Base-by-base conservation (phyloP, 2,888 invertebrate species). In the Zootermopsis nevadensis region DNA sequence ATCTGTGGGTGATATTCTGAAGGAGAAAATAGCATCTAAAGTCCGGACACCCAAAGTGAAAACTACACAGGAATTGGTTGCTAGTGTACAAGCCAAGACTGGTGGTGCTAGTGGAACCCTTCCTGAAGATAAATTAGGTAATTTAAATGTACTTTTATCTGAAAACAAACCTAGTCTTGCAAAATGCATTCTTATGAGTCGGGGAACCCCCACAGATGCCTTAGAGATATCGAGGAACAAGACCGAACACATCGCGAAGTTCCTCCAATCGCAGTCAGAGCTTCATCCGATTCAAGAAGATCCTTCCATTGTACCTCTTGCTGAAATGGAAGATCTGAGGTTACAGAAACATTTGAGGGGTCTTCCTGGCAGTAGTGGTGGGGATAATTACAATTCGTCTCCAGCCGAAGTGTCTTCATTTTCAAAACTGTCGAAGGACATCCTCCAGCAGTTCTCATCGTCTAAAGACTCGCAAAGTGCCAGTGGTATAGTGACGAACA, bases 1-100 rank as follows among this genome's bases (percentile, higher is more conserved):
- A 42, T 53, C 72, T 30, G 42, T 66, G 42, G 89, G 91, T 83
- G 91, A 92, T 86, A 90, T 90, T 30, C 90, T 92, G 85, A 90
- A 90, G 53, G 91, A 90, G 86, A 93, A 93, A 87, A 89, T 93
- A 87, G 92, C 93, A 69, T 92, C 92, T 86, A 91, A 92, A 85
- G 90, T 91, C 38, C 89, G 93, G 74, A 92, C 92, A 87, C 92
- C 93, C 31, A 93, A 93, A 87, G 91, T 95, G 77, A 94, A 94
- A 89, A 95, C 95, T 38, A 97, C 97, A 0, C 94, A 95, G 88
- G 96, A 97, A 89, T 90, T 97, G 82, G 90, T 97, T 84, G 95
- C 94, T 82, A 94, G 95, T 89, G 91, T 96, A 86, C 94, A 94
- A 89, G 89, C 88, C 81, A 88, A 89, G 79, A 87, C 88, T 83